These are phyloP conservation scores for Lipophrys pholis DNA, from an alignment of 2,113 vertebrate genomes.

Conservation along the genomic window DNA sequence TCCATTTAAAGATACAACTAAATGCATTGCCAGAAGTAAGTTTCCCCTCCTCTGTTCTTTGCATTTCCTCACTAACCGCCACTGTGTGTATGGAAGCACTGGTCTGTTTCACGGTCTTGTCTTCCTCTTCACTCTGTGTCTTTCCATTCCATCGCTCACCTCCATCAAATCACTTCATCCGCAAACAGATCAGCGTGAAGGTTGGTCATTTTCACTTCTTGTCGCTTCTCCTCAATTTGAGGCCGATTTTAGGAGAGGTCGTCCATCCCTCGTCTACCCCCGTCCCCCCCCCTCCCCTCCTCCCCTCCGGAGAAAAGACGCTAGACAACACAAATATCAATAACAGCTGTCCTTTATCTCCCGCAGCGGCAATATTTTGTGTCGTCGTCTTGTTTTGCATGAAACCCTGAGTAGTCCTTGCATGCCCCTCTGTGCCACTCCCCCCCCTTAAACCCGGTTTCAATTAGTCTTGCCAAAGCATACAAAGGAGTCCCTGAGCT, in stretches of 20 bases:
- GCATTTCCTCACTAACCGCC: conserved; percentile 54
- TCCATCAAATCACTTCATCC: conserved; percentile 92
- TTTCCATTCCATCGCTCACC: conserved; percentile 91
- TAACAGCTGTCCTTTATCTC: conserved; percentile 28
- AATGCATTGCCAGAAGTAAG: not conserved
- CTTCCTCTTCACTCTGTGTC: conserved; percentile 94
- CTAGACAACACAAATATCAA: not conserved
- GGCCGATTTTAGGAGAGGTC: conserved; percentile 34
- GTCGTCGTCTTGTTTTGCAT: conserved; percentile 66
- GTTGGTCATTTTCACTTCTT: conserved; percentile 98
- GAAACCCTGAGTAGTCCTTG: conserved; percentile 57
- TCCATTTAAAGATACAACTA: too few species aligned
- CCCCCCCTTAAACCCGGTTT: conserved; percentile 36
- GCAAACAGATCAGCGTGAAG: conserved; percentile 97
- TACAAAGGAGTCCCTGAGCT: conserved; percentile 20
- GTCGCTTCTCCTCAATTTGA: conserved; percentile 46
- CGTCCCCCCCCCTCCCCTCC: not conserved
- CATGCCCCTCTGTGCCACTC: conserved; percentile 58
- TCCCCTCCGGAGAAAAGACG: not conserved
- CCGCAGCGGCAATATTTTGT: conserved; percentile 17
- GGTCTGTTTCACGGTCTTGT: conserved; percentile 95
- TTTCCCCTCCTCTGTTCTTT: conserved; percentile 43
- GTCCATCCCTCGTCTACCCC: not conserved
- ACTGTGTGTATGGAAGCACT: conserved; percentile 83
- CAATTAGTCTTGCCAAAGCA: conserved; percentile 36